Percentiles rank a stretch among this genome's conserved stretches.
These are phyloP conservation scores for Athripsodes cinereus DNA, from an alignment of 2,888 invertebrate species.

Conservation along the genomic window DNA sequence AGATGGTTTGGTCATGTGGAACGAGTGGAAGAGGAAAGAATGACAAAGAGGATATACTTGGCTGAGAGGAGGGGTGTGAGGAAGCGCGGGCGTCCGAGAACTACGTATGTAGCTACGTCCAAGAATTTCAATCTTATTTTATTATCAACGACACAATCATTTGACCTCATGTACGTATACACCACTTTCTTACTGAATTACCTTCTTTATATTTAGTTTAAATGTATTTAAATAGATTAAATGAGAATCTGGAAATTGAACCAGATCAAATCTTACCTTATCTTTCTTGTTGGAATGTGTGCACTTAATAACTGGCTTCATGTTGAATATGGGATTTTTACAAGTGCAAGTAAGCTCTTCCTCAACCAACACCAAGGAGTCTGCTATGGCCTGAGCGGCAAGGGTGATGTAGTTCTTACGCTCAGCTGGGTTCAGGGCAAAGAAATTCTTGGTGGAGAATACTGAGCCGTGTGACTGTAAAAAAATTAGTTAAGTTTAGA, in stretches of 20 bases:
- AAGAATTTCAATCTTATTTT: neutral
- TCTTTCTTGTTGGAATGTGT: slow-evolving; percentile 39
- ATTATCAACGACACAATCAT: too few species aligned
- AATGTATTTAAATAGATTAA: neutral
- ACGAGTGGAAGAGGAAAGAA: too few species aligned
- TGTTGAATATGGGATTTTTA: slow-evolving; percentile 36
- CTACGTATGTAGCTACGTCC: too few species aligned
- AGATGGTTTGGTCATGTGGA: too few species aligned
- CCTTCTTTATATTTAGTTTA: neutral
- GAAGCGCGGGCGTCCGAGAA: too few species aligned
- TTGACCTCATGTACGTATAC: too few species aligned
- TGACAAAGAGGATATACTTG: too few species aligned
- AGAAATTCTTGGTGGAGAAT: slow-evolving; percentile 58
- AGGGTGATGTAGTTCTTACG: slow-evolving; percentile 58
- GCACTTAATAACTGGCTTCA: slow-evolving; percentile 38
- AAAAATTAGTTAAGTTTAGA: neutral
- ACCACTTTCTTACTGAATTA: too few species aligned
- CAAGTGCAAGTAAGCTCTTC: slow-evolving; percentile 45
- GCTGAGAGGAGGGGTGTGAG: too few species aligned
- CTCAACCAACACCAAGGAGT: slow-evolving; percentile 37
- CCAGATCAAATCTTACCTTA: slow-evolving; percentile 35
- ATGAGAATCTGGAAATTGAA: too few species aligned
- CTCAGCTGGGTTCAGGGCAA: slow-evolving; percentile 47
- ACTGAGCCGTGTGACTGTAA: slow-evolving; percentile 58
- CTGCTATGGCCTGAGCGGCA: slow-evolving; percentile 42